These are phyloP conservation scores for Vimba vimba DNA, from an alignment of 2,113 vertebrate genomes.

Conservation along the genomic window DNA sequence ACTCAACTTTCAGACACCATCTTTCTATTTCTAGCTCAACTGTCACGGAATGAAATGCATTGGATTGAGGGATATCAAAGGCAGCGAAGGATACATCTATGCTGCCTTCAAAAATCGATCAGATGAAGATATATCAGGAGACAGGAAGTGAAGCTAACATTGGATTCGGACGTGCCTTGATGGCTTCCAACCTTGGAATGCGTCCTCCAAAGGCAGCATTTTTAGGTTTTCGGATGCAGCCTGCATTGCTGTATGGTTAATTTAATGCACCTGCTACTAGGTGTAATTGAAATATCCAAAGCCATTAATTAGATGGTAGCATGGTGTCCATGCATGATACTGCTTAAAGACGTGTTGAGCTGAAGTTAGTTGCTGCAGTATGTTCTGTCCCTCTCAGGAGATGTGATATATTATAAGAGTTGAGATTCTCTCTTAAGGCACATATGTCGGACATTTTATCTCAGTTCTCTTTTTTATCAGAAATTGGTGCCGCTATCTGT, in stretches of 20 bases:
- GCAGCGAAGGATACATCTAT: too few species aligned
- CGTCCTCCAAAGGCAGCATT: too few species aligned
- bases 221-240: too few species aligned
- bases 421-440: slow-evolving; percentile 15
- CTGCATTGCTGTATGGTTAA: background rate
- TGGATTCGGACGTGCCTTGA: too few species aligned
- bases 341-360: background rate
- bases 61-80: too few species aligned
- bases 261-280: background rate
- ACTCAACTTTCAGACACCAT: too few species aligned
- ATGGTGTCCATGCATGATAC: background rate
- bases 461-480: slow-evolving; percentile 44
- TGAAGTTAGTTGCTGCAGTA: background rate
- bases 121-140: too few species aligned
- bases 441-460: slow-evolving; percentile 43
- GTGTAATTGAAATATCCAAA: background rate
- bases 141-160: too few species aligned
- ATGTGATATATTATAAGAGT: slow-evolving; percentile 21
- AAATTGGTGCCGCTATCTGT: slow-evolving; percentile 47
- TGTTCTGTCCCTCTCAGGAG: slow-evolving; percentile 5
- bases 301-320: background rate
- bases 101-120: too few species aligned
- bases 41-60: too few species aligned
- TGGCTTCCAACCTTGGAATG: too few species aligned
- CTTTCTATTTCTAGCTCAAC: too few species aligned